These are phyloP conservation scores for Rhynchotus rufescens DNA, from an alignment of 2,797 vertebrate species.

Conservation along the genomic window DNA sequence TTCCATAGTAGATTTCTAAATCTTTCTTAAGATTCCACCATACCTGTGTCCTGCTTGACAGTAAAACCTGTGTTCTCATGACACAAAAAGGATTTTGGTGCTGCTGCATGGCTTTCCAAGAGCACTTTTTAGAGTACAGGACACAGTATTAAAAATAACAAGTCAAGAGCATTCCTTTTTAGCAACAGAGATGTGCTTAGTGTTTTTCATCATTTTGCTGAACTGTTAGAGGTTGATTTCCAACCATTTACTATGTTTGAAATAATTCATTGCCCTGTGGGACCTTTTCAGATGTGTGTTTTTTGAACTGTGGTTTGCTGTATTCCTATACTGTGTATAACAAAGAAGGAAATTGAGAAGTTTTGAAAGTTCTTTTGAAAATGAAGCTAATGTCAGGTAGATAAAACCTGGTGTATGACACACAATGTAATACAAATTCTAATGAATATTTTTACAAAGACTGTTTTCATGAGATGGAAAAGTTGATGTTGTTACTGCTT, in stretches of 20 bases:
- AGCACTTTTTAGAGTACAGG: background rate
- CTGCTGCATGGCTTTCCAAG: background rate
- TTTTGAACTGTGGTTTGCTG: too few species aligned
- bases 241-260: background rate
- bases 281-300: background rate
- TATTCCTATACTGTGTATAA: background rate
- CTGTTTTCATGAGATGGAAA: slow-evolving; percentile 50
- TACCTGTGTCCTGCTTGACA: background rate
- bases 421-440: slow-evolving; percentile 42
- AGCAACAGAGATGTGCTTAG: background rate
- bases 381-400: background rate
- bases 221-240: background rate
- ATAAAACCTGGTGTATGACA: slow-evolving; percentile 28
- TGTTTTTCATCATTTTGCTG: background rate
- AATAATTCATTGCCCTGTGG: background rate
- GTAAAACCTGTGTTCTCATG: background rate
- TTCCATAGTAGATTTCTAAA: background rate
- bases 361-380: background rate
- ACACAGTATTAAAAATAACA: background rate
- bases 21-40: background rate
- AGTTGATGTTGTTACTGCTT: slow-evolving; percentile 80
- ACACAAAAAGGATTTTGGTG: background rate
- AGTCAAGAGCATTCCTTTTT: background rate
- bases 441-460: slow-evolving; percentile 47
- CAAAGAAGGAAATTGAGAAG: background rate